Evolutionary conservation across 2,113 vertebrate species (phyloP).

Genomic region (Smithornis capensis): DNA sequence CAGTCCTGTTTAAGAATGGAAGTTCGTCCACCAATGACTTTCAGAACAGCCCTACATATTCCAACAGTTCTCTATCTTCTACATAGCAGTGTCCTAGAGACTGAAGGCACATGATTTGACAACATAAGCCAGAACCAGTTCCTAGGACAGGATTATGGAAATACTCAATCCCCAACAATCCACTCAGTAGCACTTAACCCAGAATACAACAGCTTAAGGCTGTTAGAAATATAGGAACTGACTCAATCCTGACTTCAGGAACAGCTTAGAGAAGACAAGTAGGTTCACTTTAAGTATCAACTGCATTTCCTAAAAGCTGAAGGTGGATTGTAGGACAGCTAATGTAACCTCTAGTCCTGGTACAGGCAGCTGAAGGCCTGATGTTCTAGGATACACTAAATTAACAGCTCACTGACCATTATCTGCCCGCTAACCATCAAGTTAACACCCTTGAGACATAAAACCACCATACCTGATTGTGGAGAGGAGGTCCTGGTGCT

Average conservation of each 20-base stretch:
- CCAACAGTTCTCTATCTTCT: background rate
- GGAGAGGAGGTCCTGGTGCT: conserved; percentile 87
- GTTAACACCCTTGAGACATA: background rate
- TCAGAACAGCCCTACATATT: accelerated
- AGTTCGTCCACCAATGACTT: background rate
- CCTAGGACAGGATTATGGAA: background rate
- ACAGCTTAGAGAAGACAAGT: background rate
- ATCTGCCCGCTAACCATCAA: background rate
- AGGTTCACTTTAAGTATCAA: background rate
- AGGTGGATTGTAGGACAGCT: accelerated
- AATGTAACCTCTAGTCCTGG: background rate
- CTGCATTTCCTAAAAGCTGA: background rate
- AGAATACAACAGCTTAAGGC: background rate
- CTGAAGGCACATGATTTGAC: accelerated
- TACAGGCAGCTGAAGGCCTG: background rate
- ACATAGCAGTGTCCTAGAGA: background rate
- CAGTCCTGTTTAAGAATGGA: background rate
- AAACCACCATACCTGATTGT: conserved; percentile 81
- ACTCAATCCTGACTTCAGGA: background rate
- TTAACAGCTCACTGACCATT: background rate
- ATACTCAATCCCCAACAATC: background rate
- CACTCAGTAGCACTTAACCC: background rate
- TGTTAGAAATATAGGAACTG: accelerated
- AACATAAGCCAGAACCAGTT: background rate
- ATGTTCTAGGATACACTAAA: background rate